Evolutionary conservation across 92 coral and sea anemone species (phyloP).

Genomic region (Isaurus tuberculatus): DNA sequence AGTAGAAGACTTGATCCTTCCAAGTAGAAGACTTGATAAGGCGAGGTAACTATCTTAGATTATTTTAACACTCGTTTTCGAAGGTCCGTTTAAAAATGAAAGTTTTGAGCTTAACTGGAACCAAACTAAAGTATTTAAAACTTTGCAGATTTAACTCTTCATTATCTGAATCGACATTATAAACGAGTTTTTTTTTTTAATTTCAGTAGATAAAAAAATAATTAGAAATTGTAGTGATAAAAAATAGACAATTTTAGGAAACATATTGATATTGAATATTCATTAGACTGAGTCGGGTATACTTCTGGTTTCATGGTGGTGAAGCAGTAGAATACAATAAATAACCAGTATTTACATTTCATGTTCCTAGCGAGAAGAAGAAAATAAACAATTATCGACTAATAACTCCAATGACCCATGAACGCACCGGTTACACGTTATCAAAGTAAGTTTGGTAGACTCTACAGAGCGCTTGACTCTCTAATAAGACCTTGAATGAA

Average conservation of each 20-base stretch:
- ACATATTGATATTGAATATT: constrained; percentile 18
- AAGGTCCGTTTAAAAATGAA: neutral
- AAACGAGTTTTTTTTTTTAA: neutral
- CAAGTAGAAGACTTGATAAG: constrained; percentile 10
- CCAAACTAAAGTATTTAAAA: neutral
- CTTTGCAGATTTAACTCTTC: neutral
- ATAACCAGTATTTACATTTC: constrained; percentile 39
- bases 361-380: constrained; percentile 17
- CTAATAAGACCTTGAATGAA: too few relatives aligned
- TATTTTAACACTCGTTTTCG: neutral
- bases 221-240: neutral
- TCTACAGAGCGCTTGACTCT: too few relatives aligned
- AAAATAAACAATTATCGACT: constrained; percentile 27
- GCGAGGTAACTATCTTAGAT: neutral
- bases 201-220: neutral
- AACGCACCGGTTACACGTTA: too few relatives aligned
- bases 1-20: neutral
- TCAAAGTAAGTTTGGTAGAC: too few relatives aligned
- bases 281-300: constrained; percentile 1
- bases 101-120: neutral
- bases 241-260: neutral
- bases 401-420: neutral
- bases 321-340: neutral
- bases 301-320: constrained; percentile 15
- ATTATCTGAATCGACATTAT: too few relatives aligned